Evolutionary conservation across 2,113 vertebrate species (phyloP).

Genomic region (Zosterops hypoxanthus): DNA sequence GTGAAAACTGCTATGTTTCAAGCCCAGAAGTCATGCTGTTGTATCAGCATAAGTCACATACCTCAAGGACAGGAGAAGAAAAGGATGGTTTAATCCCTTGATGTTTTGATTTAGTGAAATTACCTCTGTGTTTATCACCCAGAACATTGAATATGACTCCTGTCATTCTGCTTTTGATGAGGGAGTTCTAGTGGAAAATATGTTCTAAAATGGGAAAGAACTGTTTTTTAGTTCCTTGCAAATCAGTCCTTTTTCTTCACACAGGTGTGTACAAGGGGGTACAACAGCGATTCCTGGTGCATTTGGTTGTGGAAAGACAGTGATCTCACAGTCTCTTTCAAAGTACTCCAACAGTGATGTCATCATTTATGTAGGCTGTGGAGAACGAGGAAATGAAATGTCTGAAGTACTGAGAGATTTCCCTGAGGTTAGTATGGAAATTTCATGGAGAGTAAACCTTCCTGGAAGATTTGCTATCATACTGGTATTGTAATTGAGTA

Average conservation of each 20-base stretch:
- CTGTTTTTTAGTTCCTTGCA: neutral
- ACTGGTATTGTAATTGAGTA: neutral
- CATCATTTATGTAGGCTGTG: constrained; percentile 96
- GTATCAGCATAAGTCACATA: neutral
- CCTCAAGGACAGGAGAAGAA: neutral
- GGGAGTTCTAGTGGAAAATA: neutral
- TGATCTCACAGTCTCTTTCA: constrained; percentile 97
- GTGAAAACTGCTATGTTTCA: neutral
- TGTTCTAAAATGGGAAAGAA: neutral
- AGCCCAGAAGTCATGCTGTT: neutral
- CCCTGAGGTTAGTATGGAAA: constrained; percentile 86
- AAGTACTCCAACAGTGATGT: constrained; percentile 99
- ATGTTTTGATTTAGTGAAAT: neutral
- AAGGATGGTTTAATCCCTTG: neutral
- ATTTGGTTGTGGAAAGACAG: constrained; percentile 97
- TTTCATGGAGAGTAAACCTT: neutral
- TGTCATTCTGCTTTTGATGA: neutral
- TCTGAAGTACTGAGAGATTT: constrained; percentile 98
- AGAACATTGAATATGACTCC: neutral
- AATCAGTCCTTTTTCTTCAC: constrained; percentile 41
- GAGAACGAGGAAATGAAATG: constrained; percentile 98
- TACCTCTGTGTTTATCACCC: neutral
- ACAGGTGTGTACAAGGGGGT: constrained; percentile 96
- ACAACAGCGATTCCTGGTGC: constrained; percentile 97
- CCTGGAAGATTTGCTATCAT: neutral